phyloP scores from a whole-genome alignment of 2,113 vertebrate species.

The Bucco capensis region DNA sequence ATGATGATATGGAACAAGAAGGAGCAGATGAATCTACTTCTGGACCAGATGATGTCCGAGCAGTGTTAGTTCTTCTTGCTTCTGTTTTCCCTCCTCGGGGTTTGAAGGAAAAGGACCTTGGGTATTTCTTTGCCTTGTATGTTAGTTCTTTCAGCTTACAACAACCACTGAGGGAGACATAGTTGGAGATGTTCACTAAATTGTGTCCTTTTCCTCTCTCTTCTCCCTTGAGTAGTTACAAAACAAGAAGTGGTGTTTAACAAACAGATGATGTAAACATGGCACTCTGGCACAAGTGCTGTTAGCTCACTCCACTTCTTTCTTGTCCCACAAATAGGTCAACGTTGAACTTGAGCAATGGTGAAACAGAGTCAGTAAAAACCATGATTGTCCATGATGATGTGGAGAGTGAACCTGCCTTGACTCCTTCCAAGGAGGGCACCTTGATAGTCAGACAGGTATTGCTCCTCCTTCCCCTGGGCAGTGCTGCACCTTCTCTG shows the following conservation, averaged over 20 bases:
- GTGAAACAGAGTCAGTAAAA: slow-evolving; percentile 93
- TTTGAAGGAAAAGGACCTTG: neutral
- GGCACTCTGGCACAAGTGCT: neutral
- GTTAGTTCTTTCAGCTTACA: neutral
- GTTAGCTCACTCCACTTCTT: neutral
- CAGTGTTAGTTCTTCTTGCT: slow-evolving; percentile 79
- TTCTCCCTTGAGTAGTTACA: neutral
- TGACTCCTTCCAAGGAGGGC: slow-evolving; percentile 96
- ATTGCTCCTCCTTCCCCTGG: slow-evolving; percentile 54
- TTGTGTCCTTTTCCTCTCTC: neutral
- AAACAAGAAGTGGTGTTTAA: neutral
- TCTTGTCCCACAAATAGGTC: slow-evolving; percentile 66
- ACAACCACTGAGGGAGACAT: neutral
- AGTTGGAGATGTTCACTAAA: neutral
- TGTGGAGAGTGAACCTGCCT: slow-evolving; percentile 87
- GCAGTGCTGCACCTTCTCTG: slow-evolving; percentile 48
- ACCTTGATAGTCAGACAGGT: slow-evolving; percentile 97
- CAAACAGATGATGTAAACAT: neutral
- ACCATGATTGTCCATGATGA: slow-evolving; percentile 96
- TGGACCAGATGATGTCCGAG: slow-evolving; percentile 90
- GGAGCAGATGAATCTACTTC: slow-evolving; percentile 91
- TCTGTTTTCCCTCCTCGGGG: neutral
- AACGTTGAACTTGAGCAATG: slow-evolving; percentile 91
- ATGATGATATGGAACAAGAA: slow-evolving; percentile 95
- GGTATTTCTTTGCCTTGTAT: neutral